phyloP scores from a whole-genome alignment of 2,113 vertebrate genomes.

The Malurus elegans region DNA sequence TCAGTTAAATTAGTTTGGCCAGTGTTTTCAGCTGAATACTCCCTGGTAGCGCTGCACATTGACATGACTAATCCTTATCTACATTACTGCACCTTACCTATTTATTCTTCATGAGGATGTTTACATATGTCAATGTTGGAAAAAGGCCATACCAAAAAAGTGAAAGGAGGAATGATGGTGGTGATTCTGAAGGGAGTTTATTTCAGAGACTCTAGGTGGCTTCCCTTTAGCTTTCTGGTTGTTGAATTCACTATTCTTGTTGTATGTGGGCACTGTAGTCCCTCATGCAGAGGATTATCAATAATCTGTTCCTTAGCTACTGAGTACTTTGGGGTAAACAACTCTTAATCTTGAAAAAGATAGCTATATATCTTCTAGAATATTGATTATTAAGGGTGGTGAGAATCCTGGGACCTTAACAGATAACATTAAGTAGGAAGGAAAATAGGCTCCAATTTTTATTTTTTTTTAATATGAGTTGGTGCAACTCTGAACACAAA shows the following conservation, averaged over 20 bases:
- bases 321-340: neutral
- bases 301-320: neutral
- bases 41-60: neutral
- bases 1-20: neutral
- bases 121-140: neutral
- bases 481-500: neutral
- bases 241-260: neutral
- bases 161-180: neutral
- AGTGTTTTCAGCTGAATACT: neutral
- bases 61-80: neutral
- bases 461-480: neutral
- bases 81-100: accelerated
- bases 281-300: neutral
- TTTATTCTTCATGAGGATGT: neutral
- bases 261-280: neutral
- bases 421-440: neutral
- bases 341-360: neutral
- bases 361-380: neutral
- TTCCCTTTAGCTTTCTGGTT: neutral
- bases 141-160: neutral
- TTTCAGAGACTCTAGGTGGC: neutral
- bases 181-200: neutral
- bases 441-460: neutral
- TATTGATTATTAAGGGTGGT: neutral
- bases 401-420: neutral